A percentile compares a stretch with the other conserved stretches of the same genome.
phyloP scores from a whole-genome alignment of 1,140 invertebrate genomes.

The Stenopsyche tienmushanensis region DNA sequence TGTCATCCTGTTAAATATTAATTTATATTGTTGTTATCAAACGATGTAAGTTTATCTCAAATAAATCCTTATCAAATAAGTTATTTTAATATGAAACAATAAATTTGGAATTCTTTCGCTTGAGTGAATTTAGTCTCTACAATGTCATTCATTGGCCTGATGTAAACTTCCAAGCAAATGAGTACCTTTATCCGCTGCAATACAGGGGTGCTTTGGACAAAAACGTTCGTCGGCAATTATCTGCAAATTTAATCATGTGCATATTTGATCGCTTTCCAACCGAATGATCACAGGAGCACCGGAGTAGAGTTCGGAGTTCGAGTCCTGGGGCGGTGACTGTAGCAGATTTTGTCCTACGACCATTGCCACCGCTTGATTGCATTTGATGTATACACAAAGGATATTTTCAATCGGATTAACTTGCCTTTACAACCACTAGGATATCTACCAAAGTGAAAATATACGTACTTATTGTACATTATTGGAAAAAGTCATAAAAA shows the following conservation, averaged over 20 bases:
- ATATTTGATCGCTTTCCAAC: slow-evolving; percentile 33
- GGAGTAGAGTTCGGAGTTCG: slow-evolving; percentile 10
- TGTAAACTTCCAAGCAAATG: neutral
- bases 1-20: too few species aligned
- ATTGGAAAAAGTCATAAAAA: too few species aligned
- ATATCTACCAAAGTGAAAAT: too few species aligned
- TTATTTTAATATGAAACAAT: too few species aligned
- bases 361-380: slow-evolving; percentile 8
- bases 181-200: neutral
- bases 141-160: neutral
- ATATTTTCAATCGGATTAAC: slow-evolving; percentile 20
- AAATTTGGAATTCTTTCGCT: neutral
- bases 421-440: neutral
- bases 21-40: too few species aligned
- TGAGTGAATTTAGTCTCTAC: neutral
- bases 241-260: slow-evolving; percentile 35
- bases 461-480: too few species aligned
- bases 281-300: slow-evolving; percentile 28
- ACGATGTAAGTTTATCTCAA: too few species aligned
- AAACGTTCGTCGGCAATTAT: slow-evolving; percentile 20
- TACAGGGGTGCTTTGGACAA: neutral
- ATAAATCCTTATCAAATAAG: too few species aligned
- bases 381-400: slow-evolving; percentile 18
- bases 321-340: slow-evolving; percentile 24
- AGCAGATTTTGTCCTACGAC: slow-evolving; percentile 12